Evolutionary conservation across 1,140 invertebrate genomes (phyloP).

Genomic region (Periplaneta americana): DNA sequence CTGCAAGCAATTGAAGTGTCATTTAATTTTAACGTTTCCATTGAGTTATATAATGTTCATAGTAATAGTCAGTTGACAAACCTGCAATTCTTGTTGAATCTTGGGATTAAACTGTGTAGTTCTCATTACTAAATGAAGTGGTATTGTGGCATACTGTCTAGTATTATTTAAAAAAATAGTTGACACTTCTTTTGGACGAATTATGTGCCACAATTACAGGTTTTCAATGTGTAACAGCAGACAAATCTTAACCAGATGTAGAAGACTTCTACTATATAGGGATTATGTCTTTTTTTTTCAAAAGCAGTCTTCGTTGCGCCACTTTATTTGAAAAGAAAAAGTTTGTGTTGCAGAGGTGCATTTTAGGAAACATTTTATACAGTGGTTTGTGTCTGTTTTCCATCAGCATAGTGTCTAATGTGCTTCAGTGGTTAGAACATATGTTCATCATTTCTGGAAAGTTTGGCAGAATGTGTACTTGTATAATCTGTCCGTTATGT

Average conservation of each 20-base stretch:
- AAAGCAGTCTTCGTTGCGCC: neutral
- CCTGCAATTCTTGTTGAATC: neutral
- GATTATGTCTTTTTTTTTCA: neutral
- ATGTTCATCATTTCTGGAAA: neutral
- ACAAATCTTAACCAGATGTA: neutral
- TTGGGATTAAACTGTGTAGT: neutral
- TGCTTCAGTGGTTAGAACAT: neutral
- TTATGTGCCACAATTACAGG: neutral
- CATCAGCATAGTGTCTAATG: neutral
- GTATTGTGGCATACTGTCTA: neutral
- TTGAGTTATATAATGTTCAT: neutral
- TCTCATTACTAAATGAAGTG: too few relatives aligned
- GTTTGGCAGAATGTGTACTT: neutral
- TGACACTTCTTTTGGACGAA: neutral
- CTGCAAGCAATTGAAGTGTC: conserved; percentile 23
- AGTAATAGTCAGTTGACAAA: neutral
- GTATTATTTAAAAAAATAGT: neutral
- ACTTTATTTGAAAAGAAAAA: neutral
- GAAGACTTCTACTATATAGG: too few relatives aligned
- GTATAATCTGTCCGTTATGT: neutral
- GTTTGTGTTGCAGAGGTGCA: neutral
- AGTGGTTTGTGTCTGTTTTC: neutral
- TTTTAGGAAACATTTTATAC: neutral
- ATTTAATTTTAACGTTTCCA: neutral
- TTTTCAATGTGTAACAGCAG: neutral